Percentiles rank a stretch among this genome's conserved stretches.
Conservation (phyloP, 2,888 invertebrate genomes). For the Drosophila pseudotakahashii region DNA sequence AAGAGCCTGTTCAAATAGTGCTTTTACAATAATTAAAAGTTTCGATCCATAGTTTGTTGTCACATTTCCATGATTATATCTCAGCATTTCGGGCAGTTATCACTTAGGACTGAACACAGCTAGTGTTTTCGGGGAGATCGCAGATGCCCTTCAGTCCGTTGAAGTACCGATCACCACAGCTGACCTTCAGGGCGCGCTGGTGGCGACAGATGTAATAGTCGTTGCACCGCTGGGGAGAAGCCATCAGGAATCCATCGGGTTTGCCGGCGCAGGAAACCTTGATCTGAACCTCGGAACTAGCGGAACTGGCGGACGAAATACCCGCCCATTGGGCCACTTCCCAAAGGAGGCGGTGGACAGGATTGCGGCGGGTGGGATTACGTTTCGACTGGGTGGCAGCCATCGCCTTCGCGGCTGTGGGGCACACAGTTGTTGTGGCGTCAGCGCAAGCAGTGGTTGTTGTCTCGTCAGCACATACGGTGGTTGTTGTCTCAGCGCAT, state of each 20-base stretch:
- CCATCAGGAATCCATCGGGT: constrained; percentile 66
- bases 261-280: constrained; percentile 60
- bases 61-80: background rate
- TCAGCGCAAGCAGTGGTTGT: constrained; percentile 15
- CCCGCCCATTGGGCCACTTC: constrained; percentile 26
- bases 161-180: constrained; percentile 71
- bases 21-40: background rate
- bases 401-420: background rate
- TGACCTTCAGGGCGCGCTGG: constrained; percentile 56
- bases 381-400: constrained; percentile 13
- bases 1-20: constrained; percentile 1
- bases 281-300: constrained; percentile 6
- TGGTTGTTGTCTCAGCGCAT: constrained; percentile 1
- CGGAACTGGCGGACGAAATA: constrained; percentile 1
- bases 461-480: constrained; percentile 5
- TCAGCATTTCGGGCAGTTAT: background rate
- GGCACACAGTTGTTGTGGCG: constrained; percentile 3
- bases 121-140: constrained; percentile 73
- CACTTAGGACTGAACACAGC: constrained; percentile 57
- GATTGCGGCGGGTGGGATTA: constrained; percentile 27
- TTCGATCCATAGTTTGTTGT: constrained; percentile 7
- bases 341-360: constrained; percentile 35
- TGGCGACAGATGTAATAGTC: constrained; percentile 72
- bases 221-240: constrained; percentile 67
- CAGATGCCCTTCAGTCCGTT: constrained; percentile 72